These are phyloP conservation scores for Exaiptasia diaphana DNA, from an alignment of 64 coral and sea anemone species.

Conservation along the genomic window DNA sequence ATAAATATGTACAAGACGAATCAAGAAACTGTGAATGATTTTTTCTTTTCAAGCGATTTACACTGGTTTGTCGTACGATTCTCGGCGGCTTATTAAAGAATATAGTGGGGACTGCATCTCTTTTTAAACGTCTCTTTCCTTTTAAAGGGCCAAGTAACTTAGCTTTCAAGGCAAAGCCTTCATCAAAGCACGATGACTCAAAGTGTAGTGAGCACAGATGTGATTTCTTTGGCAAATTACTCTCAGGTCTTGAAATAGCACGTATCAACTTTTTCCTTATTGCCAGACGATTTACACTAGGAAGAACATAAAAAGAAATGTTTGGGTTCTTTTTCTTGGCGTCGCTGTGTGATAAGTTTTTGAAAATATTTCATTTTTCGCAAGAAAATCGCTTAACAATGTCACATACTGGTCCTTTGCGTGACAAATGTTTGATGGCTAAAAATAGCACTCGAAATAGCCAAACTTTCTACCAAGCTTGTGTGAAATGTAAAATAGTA, in stretches of 20 bases:
- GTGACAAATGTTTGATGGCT: too few relatives aligned
- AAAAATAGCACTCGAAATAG: too few relatives aligned
- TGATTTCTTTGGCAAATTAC: neutral
- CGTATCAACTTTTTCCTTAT: neutral
- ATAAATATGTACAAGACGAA: too few relatives aligned
- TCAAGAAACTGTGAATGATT: too few relatives aligned
- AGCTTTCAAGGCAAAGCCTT: neutral
- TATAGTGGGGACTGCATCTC: neutral
- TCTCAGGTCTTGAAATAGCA: slow-evolving; percentile 2
- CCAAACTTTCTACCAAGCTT: too few relatives aligned
- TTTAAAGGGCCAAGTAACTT: neutral
- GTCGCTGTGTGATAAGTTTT: too few relatives aligned
- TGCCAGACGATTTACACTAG: too few relatives aligned
- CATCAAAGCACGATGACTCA: slow-evolving; percentile 4
- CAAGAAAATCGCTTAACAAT: too few relatives aligned
- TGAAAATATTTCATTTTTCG: too few relatives aligned
- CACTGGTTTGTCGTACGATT: too few relatives aligned
- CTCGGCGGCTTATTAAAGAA: neutral
- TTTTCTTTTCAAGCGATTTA: neutral
- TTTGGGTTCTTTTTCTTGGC: slow-evolving; percentile 10
- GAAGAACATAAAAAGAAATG: neutral
- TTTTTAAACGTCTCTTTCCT: neutral
- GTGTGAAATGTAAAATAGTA: too few relatives aligned
- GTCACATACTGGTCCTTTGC: too few relatives aligned
- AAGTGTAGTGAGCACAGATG: slow-evolving; percentile 12